A percentile compares a stretch with the other conserved stretches of the same genome.
phyloP scores from a whole-genome alignment of 2,113 vertebrate genomes.

The Smithornis capensis region DNA sequence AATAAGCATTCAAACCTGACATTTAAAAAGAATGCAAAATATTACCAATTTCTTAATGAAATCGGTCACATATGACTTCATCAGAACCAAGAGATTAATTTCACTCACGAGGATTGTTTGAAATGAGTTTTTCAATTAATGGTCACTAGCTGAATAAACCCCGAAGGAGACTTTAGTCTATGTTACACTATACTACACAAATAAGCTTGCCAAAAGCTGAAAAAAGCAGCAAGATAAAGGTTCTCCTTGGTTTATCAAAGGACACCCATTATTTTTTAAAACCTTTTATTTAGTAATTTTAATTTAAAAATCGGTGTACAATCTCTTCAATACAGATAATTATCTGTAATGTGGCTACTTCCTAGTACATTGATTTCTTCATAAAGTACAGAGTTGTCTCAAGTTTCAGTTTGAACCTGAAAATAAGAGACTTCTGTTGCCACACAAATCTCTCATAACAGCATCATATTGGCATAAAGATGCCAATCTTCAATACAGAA shows the following conservation, averaged over 20 bases:
- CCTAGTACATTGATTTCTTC: background rate
- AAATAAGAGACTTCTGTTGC: background rate
- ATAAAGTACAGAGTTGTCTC: background rate
- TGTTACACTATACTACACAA: background rate
- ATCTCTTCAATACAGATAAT: constrained; percentile 11
- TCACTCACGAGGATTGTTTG: constrained; percentile 27
- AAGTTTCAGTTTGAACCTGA: background rate
- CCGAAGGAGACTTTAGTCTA: background rate
- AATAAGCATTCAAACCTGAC: background rate
- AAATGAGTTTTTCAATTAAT: constrained; percentile 58
- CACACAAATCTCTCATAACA: background rate
- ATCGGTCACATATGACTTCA: background rate
- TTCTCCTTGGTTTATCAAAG: constrained; percentile 11
- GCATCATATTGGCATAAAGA: background rate
- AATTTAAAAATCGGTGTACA: background rate
- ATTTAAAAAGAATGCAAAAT: background rate
- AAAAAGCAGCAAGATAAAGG: constrained; percentile 13
- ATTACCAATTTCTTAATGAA: background rate
- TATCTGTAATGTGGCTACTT: background rate
- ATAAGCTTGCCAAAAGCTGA: constrained; percentile 23
- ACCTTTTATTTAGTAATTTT: constrained; percentile 40
- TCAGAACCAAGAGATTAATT: background rate
- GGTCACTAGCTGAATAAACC: constrained; percentile 49
- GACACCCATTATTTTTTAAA: constrained; percentile 3
- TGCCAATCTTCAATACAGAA: no score